Conservation (phyloP, 2,113 vertebrate genomes). For the Chloebia gouldiae region DNA sequence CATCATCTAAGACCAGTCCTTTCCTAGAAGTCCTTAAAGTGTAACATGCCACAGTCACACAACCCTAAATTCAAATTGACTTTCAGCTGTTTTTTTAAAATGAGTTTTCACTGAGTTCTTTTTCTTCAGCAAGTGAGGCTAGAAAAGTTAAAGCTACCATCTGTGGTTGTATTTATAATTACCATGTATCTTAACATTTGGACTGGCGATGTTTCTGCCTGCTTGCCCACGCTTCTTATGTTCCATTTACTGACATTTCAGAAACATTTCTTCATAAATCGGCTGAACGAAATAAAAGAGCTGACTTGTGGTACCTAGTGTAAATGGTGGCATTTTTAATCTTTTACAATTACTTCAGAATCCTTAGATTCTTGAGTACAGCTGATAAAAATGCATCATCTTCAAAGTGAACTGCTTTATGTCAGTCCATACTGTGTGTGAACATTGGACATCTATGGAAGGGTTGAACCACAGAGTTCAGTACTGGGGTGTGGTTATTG, state of each 20-base stretch:
- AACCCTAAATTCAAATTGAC: neutral
- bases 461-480: neutral
- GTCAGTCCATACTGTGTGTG: neutral
- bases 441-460: neutral
- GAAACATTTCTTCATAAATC: constrained; percentile 21
- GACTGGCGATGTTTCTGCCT: constrained; percentile 39
- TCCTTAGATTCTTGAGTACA: neutral
- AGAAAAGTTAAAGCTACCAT: constrained; percentile 50
- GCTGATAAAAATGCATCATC: neutral
- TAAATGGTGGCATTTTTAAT: neutral
- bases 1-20: neutral
- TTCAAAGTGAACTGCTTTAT: neutral
- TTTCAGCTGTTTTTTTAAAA: neutral
- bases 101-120: constrained; percentile 16
- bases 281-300: neutral
- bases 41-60: neutral
- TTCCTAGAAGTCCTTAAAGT: neutral
- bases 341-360: neutral
- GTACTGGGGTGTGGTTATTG: neutral
- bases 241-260: constrained; percentile 56
- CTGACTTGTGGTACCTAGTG: neutral
- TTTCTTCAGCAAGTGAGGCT: constrained; percentile 10
- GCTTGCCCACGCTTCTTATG: constrained; percentile 55
- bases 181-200: constrained; percentile 42
- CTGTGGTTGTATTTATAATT: constrained; percentile 58